Evolutionary conservation across 2,888 invertebrate genomes (phyloP), one percentile per base, ranked within the genome.

Genomic region (Sycophila texana): DNA sequence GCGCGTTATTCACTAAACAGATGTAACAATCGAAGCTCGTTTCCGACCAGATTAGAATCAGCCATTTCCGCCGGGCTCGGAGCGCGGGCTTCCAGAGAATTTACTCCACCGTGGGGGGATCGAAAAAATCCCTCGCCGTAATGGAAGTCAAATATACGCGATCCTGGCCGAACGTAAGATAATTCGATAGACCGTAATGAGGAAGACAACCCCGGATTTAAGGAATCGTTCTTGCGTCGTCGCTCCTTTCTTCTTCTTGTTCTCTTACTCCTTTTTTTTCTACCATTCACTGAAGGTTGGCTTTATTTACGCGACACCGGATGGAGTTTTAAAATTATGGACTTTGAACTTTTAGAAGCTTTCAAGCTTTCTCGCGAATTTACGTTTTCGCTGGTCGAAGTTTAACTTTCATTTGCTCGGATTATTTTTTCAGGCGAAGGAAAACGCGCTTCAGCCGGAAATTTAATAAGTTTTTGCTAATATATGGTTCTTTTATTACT

Each of bases 41-140:
- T 79, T 79, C 79, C 70, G 79, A 57, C 39, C 10, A 74, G 79
- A 79, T 74, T 70, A 57, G 74, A 74, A 74, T 79, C 74, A 70
- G 58, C 74, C 39, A 74, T 74, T 70, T 79, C 79, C 79, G 68
- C 16, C 10, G 30, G 7, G 51, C n/a, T 51, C 30, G 4, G 51
- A 51, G 49, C 58, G 57, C 65, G 77, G 57, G 65, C 49, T 57
- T 3, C 12, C 49, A 20, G 26, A 63, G 58, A 73, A 75, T 75
- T 75, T 51, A 75, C 60, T 22, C 51, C 61, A 18, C 14, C 22
- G 20, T 2, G 4, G 4, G 58, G 49, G 47, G 4, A 60, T 60
- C 47, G 55, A 63, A 73, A 55, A 51, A 66, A 20, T 51, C 39
- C 47, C 16, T 60, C 30, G 10, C 55, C 16, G n/a, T 77, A 77